A percentile compares a stretch with the other conserved stretches of the same genome.
Evolutionary conservation across 30 jellyfish, hydroid and myxozoan species (phyloP).

Genomic region (Thelohanellus kitauei): DNA sequence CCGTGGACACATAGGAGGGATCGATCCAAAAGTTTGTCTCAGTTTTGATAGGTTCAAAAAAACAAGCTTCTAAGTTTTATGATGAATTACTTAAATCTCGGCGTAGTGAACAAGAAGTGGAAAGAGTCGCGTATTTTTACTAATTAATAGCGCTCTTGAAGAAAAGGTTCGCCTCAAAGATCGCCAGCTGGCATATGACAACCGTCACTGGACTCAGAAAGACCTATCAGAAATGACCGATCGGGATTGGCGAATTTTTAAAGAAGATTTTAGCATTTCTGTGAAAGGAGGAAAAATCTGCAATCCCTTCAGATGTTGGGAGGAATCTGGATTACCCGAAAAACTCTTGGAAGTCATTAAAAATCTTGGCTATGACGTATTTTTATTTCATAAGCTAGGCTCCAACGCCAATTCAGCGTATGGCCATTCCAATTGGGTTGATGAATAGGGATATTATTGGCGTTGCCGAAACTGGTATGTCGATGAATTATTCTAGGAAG

Average conservation of each 20-base stretch:
- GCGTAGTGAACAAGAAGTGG: conserved; percentile 63
- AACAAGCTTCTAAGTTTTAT: conserved; percentile 40
- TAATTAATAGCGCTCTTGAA: not conserved
- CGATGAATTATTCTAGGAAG: conserved; percentile 51
- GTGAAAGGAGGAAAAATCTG: conserved; percentile 88
- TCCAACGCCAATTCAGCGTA: conserved; percentile 86
- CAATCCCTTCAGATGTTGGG: conserved; percentile 57
- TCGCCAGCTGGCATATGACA: conserved; percentile 20
- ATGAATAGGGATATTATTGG: conserved; percentile 80
- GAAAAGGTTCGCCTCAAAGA: not conserved
- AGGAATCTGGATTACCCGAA: conserved; percentile 23
- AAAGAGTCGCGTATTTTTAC: not conserved
- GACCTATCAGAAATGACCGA: conserved; percentile 33
- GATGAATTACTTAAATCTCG: conserved; percentile 48
- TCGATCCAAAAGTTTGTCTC: conserved; percentile 25
- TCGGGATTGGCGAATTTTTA: conserved; percentile 80
- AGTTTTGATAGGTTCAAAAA: conserved; percentile 31
- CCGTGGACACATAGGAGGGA: conserved; percentile 82
- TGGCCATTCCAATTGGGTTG: conserved; percentile 85
- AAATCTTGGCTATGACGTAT: conserved; percentile 41
- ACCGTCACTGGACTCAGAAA: conserved; percentile 75
- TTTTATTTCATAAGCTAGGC: conserved; percentile 13
- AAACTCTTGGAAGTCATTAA: conserved; percentile 34
- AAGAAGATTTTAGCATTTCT: conserved; percentile 49
- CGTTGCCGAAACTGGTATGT: conserved; percentile 74